phyloP scores from a whole-genome alignment of 37 sponge, comb jelly and placozoan species.

The Amphimedon queenslandica region DNA sequence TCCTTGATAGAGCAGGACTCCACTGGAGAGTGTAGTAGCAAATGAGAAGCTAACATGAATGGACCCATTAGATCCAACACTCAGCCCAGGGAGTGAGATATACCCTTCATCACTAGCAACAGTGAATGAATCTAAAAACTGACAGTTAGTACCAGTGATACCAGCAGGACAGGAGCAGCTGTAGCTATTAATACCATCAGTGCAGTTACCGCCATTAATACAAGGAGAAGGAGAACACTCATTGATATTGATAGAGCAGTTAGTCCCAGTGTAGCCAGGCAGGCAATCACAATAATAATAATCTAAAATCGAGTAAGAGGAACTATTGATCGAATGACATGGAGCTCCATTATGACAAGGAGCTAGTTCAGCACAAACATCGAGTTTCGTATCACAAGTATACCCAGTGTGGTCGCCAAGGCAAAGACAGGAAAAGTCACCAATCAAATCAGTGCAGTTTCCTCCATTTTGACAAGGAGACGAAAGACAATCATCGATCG shows the following conservation, averaged over 20 bases:
- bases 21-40: not conserved
- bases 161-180: slow-evolving; percentile 15
- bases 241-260: slow-evolving; percentile 7
- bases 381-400: not conserved
- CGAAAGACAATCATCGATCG: not conserved
- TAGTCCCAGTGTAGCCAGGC: not conserved
- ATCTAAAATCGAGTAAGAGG: not conserved
- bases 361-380: slow-evolving; percentile 1
- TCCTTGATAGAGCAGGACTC: slow-evolving; percentile 3
- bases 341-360: slow-evolving; percentile 30
- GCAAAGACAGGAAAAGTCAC: not conserved
- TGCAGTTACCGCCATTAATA: slow-evolving; percentile 9
- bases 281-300: slow-evolving; percentile 7
- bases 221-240: slow-evolving; percentile 10
- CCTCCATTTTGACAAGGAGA: slow-evolving; percentile 8
- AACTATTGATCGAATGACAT: not conserved
- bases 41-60: not conserved
- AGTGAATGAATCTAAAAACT: not conserved
- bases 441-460: not conserved
- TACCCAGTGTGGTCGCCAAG: not conserved
- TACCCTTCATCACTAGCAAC: not conserved
- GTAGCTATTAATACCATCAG: not conserved
- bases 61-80: not conserved
- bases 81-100: not conserved
- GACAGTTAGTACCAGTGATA: not conserved